Base-by-base conservation (phyloP, 2,113 vertebrate genomes). In the Istiophorus platypterus region DNA sequence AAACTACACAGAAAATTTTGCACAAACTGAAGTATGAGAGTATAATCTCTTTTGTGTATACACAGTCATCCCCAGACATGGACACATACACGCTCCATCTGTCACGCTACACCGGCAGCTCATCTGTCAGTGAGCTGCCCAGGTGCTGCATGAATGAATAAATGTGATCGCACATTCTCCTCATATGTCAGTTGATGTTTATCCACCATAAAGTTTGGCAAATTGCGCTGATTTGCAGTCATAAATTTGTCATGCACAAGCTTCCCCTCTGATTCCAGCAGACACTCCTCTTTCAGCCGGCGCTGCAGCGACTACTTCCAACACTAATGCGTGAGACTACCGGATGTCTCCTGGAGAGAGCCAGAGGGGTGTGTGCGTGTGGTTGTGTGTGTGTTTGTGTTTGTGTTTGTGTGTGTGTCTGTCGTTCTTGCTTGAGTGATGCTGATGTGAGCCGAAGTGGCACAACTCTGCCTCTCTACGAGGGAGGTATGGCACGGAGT, bases 401-500 rank as follows among this genome's bases (percentile, higher is more conserved):
- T 62, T 56, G 52, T 76, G 76, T 64, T 57, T 74, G 42, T 39
- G 37, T 39, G 62, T 69, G 67, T 64, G 80, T 39, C 56, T 90
- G 85, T 87, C 88, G 82, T n/a, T 89, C 67, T 66, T 29, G 68
- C 39, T 47, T 81, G 79, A 87, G 59, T 73, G 87, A 88, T 52
- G 78, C 64, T 78, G 90, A 86, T 81, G 78, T 84, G 80, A 80
- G 73, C 70, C 72, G 59, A 82, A 89, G 85, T 82, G 90, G 82
- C 69, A 83, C 69, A 72, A 82, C 88, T 85, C 49, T 51, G 61
- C 54, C 75, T 66, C 59, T 72, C 84, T 72, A 85, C 78, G 80
- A 84, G 86, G 85, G 89, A 85, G 89, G 88, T 89, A 89, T 92
- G 89, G 87, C 89, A 85, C 81, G 64, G 71, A 59, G 78, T 76